Evolutionary conservation across 2,888 invertebrate species (phyloP), one percentile per base, ranked within the genome.

Genomic region (Chrysopilus asiliformis): DNA sequence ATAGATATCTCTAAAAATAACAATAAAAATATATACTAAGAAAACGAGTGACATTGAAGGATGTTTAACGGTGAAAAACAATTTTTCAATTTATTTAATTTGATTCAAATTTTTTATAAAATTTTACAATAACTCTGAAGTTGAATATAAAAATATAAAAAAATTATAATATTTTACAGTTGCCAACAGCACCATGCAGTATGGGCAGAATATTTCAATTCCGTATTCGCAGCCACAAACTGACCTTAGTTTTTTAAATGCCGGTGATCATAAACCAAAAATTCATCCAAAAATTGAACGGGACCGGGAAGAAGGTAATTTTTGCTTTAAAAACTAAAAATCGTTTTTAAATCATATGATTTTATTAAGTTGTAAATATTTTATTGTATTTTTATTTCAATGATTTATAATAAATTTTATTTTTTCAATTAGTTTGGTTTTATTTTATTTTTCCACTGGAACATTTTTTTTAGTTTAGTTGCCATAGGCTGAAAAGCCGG

Each of bases 221-320:
- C 62, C 63, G 33, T 63, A 63, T 48, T 59, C 60, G 35, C 63
- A 64, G 44, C 64, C 60, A 28, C 64, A 64, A 50, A 55, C 52
- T 43, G 61, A 62, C 55, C 57, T 62, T 40, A 63, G 60, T 52
- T 63, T 63, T 49, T 55, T 63, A 42, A 63, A 59, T 52, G 52
- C 57, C 42, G 51, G 53, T 48, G 63, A 63, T 53, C 63, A 63
- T 49, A 63, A 63, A 51, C 57, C 59, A 48, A 63, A 63, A 57
- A 60, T 60, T 48, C 63, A 63, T 53, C 60, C 61, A 49, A 63
- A 63, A 59, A 60, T 63, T 44, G 63, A 63, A 54, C 52, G 63
- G 41, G 63, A 63, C 53, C 58, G 63, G 43, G 63, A 63, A 57
- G 63, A 63, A 56, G 63, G 63, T 63, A 57, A 56, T 12, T 32